Evolutionary conservation across 2,113 vertebrate species (phyloP).

Genomic region (Notarius quadriscutis): DNA sequence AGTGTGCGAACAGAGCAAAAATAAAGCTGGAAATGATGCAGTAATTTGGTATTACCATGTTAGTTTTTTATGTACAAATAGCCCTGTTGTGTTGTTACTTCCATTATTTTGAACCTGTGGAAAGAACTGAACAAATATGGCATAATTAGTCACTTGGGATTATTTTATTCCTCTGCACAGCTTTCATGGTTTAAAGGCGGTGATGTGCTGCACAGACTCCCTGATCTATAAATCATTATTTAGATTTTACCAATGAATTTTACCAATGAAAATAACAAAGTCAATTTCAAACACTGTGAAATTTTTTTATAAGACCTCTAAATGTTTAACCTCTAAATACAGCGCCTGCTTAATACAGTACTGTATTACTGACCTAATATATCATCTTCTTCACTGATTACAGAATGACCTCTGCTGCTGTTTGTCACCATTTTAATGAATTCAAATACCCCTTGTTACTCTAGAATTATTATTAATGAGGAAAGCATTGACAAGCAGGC

Average conservation of each 20-base stretch:
- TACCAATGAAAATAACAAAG: background rate
- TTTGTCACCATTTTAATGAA: conserved; percentile 26
- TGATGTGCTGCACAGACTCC: background rate
- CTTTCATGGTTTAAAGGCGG: background rate
- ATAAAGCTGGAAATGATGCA: background rate
- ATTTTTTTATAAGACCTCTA: background rate
- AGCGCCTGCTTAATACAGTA: background rate
- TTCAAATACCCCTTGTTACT: conserved; percentile 10
- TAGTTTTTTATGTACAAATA: background rate
- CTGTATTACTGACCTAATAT: background rate
- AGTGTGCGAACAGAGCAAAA: background rate
- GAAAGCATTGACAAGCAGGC: conserved; percentile 11
- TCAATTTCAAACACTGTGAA: background rate
- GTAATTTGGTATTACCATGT: background rate
- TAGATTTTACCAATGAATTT: background rate
- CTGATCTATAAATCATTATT: conserved; percentile 24
- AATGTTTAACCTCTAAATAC: conserved; percentile 1
- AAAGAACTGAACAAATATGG: conserved; percentile 5
- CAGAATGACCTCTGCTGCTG: conserved; percentile 19
- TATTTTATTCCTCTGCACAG: conserved; percentile 1
- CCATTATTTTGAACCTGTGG: background rate
- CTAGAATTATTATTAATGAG: conserved; percentile 12
- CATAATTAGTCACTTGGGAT: conserved; percentile 7
- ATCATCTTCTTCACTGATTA: conserved; percentile 12
- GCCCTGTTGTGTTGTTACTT: background rate